Percentiles rank a stretch among this genome's conserved stretches.
Conservation (phyloP, 2,888 invertebrate species). For the Palloptera scutellata region DNA sequence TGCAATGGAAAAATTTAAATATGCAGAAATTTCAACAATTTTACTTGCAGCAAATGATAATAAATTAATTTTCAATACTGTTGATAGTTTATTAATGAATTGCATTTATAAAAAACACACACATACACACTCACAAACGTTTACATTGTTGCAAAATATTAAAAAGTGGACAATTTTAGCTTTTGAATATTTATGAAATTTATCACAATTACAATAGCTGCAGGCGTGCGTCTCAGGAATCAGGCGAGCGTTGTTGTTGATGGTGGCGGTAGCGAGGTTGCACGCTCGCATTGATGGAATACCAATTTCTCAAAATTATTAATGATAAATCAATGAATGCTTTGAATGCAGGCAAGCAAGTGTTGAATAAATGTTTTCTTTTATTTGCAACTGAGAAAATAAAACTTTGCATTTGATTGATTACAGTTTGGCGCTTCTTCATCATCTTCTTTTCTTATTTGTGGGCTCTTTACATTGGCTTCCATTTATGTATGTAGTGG, state of each 20-base stretch:
- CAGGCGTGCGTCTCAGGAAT: conserved; percentile 34
- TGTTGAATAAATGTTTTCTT: too few relatives aligned
- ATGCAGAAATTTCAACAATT: too few relatives aligned
- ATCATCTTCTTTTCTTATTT: not conserved
- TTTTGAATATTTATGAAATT: conserved; percentile 49
- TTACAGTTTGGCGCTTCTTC: conserved; percentile 36
- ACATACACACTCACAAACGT: conserved; percentile 9
- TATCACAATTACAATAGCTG: conserved; percentile 57
- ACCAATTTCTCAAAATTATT: conserved; percentile 44
- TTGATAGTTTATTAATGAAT: conserved; percentile 20
- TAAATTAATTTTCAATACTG: conserved; percentile 23
- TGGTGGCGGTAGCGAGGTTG: too few relatives aligned
- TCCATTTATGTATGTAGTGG: too few relatives aligned
- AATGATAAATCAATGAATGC: conserved; percentile 61
- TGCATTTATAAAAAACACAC: conserved; percentile 4
- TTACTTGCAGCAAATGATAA: conserved; percentile 37
- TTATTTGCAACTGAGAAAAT: too few relatives aligned
- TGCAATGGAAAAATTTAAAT: too few relatives aligned
- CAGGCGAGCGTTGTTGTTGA: not conserved
- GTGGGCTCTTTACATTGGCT: not conserved
- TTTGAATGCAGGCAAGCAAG: conserved; percentile 33
- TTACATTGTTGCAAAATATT: conserved; percentile 40
- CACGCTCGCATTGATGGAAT: too few relatives aligned
- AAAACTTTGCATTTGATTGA: conserved; percentile 48
- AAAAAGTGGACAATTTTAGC: conserved; percentile 38